phyloP scores from a whole-genome alignment of 1,140 invertebrate genomes.

The Drosophila orosa region DNA sequence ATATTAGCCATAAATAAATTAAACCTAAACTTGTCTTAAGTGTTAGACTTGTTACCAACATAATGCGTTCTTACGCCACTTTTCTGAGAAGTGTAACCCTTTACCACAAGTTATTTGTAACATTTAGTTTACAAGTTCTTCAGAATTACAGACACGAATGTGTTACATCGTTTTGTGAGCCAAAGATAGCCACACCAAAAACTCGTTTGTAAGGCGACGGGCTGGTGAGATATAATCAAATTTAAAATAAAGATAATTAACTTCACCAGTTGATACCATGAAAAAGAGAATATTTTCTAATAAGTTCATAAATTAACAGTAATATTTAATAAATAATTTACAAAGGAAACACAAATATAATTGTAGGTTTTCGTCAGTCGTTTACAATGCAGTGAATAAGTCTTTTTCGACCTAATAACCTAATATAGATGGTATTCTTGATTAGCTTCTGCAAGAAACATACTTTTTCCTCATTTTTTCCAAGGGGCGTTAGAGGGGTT shows the following conservation, averaged over 20 bases:
- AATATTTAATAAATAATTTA: not conserved
- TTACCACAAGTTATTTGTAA: constrained; percentile 9
- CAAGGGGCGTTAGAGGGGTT: too few species aligned
- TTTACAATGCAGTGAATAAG: too few species aligned
- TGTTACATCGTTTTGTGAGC: constrained; percentile 14
- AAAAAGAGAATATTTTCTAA: too few species aligned
- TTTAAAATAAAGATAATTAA: constrained; percentile 1
- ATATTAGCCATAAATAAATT: not conserved
- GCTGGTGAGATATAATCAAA: not conserved
- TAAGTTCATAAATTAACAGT: not conserved
- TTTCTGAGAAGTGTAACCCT: not conserved
- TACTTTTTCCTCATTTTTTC: too few species aligned
- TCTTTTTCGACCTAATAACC: too few species aligned
- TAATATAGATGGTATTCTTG: too few species aligned
- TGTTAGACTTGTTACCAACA: not conserved
- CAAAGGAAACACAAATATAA: not conserved
- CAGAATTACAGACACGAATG: not conserved
- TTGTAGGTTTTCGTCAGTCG: too few species aligned
- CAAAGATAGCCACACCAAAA: not conserved
- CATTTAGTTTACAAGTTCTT: constrained; percentile 3
- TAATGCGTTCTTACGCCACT: not conserved
- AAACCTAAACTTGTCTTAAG: too few species aligned
- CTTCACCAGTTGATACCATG: not conserved
- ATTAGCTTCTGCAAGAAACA: too few species aligned
- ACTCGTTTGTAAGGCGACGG: constrained; percentile 1